phyloP scores from a whole-genome alignment of 64 coral and sea anemone genomes.

The Orbicella faveolata region DNA sequence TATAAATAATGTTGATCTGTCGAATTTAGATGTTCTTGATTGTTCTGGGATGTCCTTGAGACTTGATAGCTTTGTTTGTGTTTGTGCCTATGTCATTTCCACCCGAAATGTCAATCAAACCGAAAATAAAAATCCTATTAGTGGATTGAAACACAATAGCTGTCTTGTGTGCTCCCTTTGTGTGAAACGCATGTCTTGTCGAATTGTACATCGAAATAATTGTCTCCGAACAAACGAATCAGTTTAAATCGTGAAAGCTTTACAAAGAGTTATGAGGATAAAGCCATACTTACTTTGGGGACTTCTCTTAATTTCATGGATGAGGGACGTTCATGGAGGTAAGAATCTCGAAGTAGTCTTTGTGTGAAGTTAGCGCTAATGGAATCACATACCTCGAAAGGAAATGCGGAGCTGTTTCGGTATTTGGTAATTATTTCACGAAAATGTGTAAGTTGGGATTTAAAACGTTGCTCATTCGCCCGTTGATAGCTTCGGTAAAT shows the following conservation, averaged over 20 bases:
- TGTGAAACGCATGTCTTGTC: neutral
- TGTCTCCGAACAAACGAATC: neutral
- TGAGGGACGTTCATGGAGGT: neutral
- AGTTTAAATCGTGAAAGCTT: neutral
- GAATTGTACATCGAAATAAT: conserved; percentile 28
- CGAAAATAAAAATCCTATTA: conserved; percentile 27
- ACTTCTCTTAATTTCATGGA: conserved; percentile 1
- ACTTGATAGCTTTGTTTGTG: conserved; percentile 1
- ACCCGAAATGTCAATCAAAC: conserved; percentile 43
- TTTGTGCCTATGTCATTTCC: conserved; percentile 20
- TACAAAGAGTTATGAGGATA: conserved; percentile 8
- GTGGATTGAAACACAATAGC: conserved; percentile 24
- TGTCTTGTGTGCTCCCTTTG: neutral
- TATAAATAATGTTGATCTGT: conserved; percentile 1
- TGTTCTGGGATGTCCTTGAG: conserved; percentile 8
- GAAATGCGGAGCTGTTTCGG: neutral
- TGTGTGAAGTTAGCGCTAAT: neutral
- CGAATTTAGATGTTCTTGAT: neutral
- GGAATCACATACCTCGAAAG: neutral
- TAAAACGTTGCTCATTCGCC: neutral
- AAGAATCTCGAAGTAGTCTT: neutral
- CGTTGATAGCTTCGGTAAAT: neutral
- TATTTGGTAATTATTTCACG: neutral
- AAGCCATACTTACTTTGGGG: neutral
- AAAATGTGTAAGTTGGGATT: neutral